Evolutionary conservation across 2,888 invertebrate genomes (phyloP).

Genomic region (Aricia artaxerxes): DNA sequence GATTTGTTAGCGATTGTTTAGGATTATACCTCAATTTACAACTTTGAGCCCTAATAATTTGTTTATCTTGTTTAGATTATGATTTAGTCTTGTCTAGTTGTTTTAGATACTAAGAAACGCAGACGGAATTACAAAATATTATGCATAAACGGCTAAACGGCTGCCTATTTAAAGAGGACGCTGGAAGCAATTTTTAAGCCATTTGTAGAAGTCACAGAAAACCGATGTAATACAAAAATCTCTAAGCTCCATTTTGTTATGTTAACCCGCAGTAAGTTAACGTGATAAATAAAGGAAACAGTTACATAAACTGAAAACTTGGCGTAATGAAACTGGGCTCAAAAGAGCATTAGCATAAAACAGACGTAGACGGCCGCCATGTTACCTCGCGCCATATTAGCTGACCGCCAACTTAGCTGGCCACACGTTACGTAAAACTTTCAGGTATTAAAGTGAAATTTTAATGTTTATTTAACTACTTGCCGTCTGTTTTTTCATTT

Average conservation of each 20-base stretch:
- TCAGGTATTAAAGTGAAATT: neutral
- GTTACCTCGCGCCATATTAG: constrained; percentile 18
- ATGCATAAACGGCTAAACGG: too few species aligned
- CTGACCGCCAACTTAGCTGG: constrained; percentile 9
- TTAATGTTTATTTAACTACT: neutral
- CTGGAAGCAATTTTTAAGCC: too few species aligned
- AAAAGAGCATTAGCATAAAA: constrained; percentile 13
- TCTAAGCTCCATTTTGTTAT: neutral
- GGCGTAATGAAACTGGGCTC: constrained; percentile 18
- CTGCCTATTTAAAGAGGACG: too few species aligned
- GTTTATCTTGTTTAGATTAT: too few species aligned
- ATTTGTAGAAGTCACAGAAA: neutral
- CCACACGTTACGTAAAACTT: constrained; percentile 3
- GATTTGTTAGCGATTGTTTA: neutral
- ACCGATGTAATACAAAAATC: neutral
- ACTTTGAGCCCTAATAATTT: neutral
- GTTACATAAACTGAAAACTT: constrained; percentile 19
- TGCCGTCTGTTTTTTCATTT: neutral
- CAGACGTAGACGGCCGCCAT: neutral
- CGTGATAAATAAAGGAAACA: constrained; percentile 8
- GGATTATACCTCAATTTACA: constrained; percentile 9
- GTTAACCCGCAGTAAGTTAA: neutral
- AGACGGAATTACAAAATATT: too few species aligned
- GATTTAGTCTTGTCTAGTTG: too few species aligned
- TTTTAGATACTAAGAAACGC: too few species aligned